Percentiles rank a stretch among this genome's conserved stretches.
Conservation (phyloP, 2,113 vertebrate species). For the Petroica traversi region DNA sequence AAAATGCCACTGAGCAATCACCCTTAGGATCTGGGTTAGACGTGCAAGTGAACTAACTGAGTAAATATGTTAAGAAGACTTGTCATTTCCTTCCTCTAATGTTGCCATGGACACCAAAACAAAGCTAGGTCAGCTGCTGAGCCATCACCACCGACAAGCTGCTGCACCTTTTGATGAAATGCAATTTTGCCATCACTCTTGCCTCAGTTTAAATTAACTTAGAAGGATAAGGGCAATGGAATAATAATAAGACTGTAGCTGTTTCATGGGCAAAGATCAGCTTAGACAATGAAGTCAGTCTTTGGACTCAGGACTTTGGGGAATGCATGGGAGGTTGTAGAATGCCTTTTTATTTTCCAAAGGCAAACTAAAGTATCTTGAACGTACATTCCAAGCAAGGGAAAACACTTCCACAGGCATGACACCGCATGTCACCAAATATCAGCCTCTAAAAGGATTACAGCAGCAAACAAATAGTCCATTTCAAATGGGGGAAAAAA, state of each 20-base stretch:
- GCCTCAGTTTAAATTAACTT: not conserved
- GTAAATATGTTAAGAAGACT: not conserved
- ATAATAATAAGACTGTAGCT: not conserved
- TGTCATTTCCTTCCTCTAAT: slow-evolving; percentile 31
- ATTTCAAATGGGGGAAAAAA: not conserved
- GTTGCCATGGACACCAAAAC: slow-evolving; percentile 47
- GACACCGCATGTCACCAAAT: not conserved
- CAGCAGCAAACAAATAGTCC: not conserved
- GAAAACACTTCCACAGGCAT: not conserved
- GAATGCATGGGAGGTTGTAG: not conserved
- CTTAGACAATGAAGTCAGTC: not conserved
- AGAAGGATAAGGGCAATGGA: not conserved
- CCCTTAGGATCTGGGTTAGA: not conserved
- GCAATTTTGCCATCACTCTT: not conserved
- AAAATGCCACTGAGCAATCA: not conserved
- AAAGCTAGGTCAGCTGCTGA: not conserved
- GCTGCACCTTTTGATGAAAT: not conserved
- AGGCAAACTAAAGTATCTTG: not conserved
- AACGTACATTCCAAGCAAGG: slow-evolving; percentile 1
- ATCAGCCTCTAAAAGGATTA: not conserved
- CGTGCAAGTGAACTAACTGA: slow-evolving; percentile 52
- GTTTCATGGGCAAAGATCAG: not conserved
- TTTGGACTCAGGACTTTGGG: not conserved
- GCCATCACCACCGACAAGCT: not conserved
- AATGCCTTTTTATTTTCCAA: not conserved